Conservation (phyloP, 2,888 invertebrate species). For the Sepioteuthis lessoniana region DNA sequence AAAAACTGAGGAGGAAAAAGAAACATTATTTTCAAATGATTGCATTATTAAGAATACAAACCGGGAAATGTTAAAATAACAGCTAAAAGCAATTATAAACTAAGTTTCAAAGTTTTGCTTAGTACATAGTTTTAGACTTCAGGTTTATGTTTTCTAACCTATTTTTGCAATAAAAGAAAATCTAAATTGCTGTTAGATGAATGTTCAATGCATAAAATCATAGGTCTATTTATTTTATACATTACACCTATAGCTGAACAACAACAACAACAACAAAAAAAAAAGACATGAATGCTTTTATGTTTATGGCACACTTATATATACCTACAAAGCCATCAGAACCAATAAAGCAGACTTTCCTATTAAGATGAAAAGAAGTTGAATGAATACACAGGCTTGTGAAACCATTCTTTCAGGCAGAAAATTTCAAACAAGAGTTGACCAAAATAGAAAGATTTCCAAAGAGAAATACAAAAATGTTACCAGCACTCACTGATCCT, state of each 20-base stretch:
- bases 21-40: not conserved
- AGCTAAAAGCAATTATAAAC: no score
- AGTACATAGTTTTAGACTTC: not conserved
- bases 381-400: not conserved
- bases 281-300: not conserved
- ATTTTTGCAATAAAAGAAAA: not conserved
- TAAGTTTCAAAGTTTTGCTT: no score
- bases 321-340: not conserved
- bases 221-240: not conserved
- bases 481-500: not conserved
- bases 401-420: slow-evolving; percentile 21
- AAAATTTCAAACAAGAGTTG: slow-evolving; percentile 20
- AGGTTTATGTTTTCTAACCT: not conserved
- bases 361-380: not conserved
- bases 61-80: not conserved
- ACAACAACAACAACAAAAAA: not conserved
- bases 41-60: not conserved
- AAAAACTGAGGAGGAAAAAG: no score
- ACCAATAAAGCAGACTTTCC: not conserved
- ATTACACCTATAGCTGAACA: not conserved
- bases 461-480: slow-evolving; percentile 11
- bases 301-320: not conserved
- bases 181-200: not conserved
- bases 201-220: not conserved
- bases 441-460: not conserved